phyloP scores from a whole-genome alignment of 2,797 vertebrate genomes.

The Rhynchonycteris naso region DNA sequence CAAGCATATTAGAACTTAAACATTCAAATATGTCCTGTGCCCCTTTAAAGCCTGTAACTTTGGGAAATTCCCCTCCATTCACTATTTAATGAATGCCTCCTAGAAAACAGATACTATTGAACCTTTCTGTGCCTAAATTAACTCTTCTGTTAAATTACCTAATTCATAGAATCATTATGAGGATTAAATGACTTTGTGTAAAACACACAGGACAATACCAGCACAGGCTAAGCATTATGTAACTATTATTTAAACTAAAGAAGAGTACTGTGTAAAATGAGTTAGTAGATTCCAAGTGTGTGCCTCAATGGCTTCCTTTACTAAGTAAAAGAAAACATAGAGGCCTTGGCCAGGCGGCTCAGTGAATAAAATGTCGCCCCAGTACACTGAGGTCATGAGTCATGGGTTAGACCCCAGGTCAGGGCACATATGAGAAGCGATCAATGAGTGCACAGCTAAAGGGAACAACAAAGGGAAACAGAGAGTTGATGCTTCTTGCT shows the following conservation, averaged over 20 bases:
- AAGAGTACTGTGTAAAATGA: background rate
- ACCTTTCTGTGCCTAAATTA: background rate
- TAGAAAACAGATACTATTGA: background rate
- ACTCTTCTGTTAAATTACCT: background rate
- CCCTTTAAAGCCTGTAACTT: constrained; percentile 19
- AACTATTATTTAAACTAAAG: background rate
- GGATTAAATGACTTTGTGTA: background rate
- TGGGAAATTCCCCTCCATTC: background rate
- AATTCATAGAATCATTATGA: background rate
- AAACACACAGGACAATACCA: background rate
- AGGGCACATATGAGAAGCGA: too few species aligned
- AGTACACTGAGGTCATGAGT: too few species aligned
- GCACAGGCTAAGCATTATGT: background rate
- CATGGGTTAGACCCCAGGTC: too few species aligned
- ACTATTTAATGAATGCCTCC: background rate
- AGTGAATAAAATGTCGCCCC: too few species aligned
- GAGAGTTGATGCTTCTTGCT: too few species aligned
- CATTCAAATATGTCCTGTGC: background rate
- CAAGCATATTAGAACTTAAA: background rate
- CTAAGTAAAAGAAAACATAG: constrained; percentile 1
- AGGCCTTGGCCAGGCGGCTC: too few species aligned
- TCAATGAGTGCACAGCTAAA: too few species aligned
- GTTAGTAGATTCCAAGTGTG: background rate
- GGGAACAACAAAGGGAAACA: too few species aligned
- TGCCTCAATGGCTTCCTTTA: background rate